Evolutionary conservation across 2,797 vertebrate genomes (phyloP).

Genomic region (Sebastes itinus): DNA sequence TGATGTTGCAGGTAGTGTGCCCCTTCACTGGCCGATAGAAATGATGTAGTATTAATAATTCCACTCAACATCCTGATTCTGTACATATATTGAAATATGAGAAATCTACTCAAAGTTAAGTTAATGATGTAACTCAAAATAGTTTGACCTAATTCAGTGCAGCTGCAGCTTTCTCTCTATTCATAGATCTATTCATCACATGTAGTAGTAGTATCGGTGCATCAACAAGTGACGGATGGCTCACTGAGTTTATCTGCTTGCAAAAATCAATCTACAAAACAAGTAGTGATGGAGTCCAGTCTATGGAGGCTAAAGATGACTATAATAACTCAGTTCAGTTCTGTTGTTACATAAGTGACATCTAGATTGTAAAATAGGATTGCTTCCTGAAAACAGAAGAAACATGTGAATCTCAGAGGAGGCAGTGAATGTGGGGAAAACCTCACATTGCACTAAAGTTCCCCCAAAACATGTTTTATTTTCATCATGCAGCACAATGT

Average conservation of each 20-base stretch:
- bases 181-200: constrained; percentile 16
- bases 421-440: constrained; percentile 7
- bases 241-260: constrained; percentile 10
- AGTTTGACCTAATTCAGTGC: constrained; percentile 46
- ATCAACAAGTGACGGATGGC: constrained; percentile 15
- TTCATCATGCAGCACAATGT: constrained; percentile 3
- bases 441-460: not conserved
- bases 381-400: constrained; percentile 28
- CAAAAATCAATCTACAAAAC: constrained; percentile 1
- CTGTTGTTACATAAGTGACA: constrained; percentile 10
- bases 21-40: not conserved
- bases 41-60: not conserved
- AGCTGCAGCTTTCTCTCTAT: constrained; percentile 36
- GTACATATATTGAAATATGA: constrained; percentile 8
- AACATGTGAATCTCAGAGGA: constrained; percentile 25
- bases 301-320: not conserved
- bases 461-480: constrained; percentile 23
- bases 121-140: constrained; percentile 35
- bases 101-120: constrained; percentile 11
- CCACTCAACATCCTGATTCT: not conserved
- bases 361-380: constrained; percentile 22
- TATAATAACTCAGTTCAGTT: not conserved
- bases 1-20: not conserved
- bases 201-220: not conserved
- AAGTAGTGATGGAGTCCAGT: not conserved